Conservation (phyloP, 2,797 vertebrate species). For the Taenioides sp. region DNA sequence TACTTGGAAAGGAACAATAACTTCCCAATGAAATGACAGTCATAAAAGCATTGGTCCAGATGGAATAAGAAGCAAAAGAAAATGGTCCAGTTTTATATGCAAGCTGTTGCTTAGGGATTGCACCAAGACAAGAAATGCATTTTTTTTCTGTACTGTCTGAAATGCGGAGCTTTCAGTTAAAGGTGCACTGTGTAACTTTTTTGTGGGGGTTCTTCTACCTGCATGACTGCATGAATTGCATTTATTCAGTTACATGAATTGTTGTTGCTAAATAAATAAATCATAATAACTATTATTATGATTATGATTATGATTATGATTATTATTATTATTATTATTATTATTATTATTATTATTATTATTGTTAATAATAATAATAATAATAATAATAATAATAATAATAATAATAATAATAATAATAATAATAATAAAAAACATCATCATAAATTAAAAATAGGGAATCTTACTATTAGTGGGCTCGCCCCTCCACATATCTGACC, state of each 20-base stretch:
- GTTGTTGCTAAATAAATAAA: too few species aligned
- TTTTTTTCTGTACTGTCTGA: neutral
- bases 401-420: too few species aligned
- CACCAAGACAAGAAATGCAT: slow-evolving; percentile 34
- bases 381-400: too few species aligned
- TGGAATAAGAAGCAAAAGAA: slow-evolving; percentile 43
- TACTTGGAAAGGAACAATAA: slow-evolving; percentile 13
- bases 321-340: too few species aligned
- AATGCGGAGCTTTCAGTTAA: neutral
- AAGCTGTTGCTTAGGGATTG: slow-evolving; percentile 57
- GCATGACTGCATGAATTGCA: neutral
- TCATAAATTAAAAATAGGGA: too few species aligned
- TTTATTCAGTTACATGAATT: neutral
- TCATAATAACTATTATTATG: too few species aligned
- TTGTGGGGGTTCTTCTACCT: neutral
- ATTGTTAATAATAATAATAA: too few species aligned
- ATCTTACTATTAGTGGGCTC: too few species aligned
- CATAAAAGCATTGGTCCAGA: slow-evolving; percentile 53
- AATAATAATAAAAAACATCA: too few species aligned
- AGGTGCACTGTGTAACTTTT: neutral
- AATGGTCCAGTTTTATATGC: slow-evolving; percentile 45
- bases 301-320: too few species aligned
- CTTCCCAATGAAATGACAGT: slow-evolving; percentile 28
- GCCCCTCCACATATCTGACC: too few species aligned
- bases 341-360: too few species aligned